Base-by-base conservation (phyloP, 37 sponge, comb jelly and placozoan species). In the Spongia lamella region DNA sequence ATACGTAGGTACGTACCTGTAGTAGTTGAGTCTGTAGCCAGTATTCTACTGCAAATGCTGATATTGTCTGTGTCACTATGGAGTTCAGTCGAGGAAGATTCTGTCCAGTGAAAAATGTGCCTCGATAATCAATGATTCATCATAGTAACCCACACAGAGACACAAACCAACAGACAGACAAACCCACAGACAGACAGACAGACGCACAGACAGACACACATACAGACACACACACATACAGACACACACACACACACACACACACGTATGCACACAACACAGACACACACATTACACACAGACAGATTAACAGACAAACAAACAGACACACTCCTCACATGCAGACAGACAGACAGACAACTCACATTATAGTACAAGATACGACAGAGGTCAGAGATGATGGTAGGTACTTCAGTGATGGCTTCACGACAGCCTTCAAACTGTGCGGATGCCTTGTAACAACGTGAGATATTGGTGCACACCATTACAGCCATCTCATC, bases 401-500 rank as follows among this genome's bases (percentile, higher is more conserved):
- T 83, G 55, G 27, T 59, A 1, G 88, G 90, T 7, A 83, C 66
- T 49, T 96, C 97, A 47, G 78, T 53, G 15, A 98, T 80, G 66
- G 93, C 92, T 39, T 89, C 99, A 14, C 96, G 52, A 53, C 96
- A 96, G 0, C 79, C 69, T 54, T 98, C 99, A 86, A 98, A 98
- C 68, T 93, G 94, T n/a, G 93, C 93, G 14, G 93, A 89, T 47
- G 90, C 99, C 27, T 88, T 47, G 72, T 83, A 98, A 79, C 99
- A 98, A 36, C 89, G 82, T 34, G 79, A 79, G 60, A 98, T 88
- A 81, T 94, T 83, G 0, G 83, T 84, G 38, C 94, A 93, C 20
- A 96, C 94, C 76, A 74, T 66, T 19, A 94, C 95, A 16, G 92
- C 81, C 82, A 90, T 81, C 24, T 90, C 91, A 1, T 79, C 82